Evolutionary conservation across 2,888 invertebrate genomes (phyloP).

Genomic region (Andrena trimmerana): DNA sequence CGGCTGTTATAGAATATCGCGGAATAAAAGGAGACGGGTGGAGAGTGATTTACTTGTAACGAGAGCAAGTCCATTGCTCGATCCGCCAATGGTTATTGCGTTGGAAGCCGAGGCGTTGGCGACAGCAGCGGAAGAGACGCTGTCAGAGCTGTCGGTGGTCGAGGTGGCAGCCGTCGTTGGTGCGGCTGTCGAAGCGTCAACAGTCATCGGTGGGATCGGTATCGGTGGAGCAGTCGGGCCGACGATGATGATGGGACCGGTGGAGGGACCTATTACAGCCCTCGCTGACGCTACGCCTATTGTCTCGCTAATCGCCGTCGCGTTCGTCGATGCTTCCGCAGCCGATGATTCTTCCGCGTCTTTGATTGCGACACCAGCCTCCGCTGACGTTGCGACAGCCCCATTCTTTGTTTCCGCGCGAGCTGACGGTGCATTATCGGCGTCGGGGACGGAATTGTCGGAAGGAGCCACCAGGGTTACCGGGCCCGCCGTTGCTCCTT

Average conservation of each 20-base stretch:
- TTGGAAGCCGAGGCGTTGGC: background rate
- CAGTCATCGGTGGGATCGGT: constrained; percentile 13
- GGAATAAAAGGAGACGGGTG: background rate
- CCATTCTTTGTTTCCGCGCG: constrained; percentile 28
- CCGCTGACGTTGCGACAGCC: constrained; percentile 30
- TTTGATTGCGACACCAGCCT: constrained; percentile 32
- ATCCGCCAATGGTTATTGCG: no score
- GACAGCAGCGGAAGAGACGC: background rate
- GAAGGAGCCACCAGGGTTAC: constrained; percentile 51
- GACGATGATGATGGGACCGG: constrained; percentile 48
- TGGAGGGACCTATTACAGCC: constrained; percentile 57
- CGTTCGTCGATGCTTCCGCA: constrained; percentile 13
- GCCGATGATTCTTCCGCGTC: constrained; percentile 25
- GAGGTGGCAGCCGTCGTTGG: background rate
- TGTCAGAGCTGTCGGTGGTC: background rate
- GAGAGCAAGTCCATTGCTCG: background rate
- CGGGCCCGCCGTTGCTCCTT: constrained; percentile 55
- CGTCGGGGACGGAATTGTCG: constrained; percentile 12
- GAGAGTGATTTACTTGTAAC: constrained; percentile 6
- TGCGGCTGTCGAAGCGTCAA: background rate
- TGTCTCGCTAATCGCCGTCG: constrained; percentile 22
- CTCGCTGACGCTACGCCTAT: constrained; percentile 32
- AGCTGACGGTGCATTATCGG: constrained; percentile 26
- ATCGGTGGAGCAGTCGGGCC: constrained; percentile 44
- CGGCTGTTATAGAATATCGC: no score